Evolutionary conservation across 1,140 invertebrate genomes (phyloP), one percentile per base, ranked within the genome.

Genomic region (Notospermus geniculatus): DNA sequence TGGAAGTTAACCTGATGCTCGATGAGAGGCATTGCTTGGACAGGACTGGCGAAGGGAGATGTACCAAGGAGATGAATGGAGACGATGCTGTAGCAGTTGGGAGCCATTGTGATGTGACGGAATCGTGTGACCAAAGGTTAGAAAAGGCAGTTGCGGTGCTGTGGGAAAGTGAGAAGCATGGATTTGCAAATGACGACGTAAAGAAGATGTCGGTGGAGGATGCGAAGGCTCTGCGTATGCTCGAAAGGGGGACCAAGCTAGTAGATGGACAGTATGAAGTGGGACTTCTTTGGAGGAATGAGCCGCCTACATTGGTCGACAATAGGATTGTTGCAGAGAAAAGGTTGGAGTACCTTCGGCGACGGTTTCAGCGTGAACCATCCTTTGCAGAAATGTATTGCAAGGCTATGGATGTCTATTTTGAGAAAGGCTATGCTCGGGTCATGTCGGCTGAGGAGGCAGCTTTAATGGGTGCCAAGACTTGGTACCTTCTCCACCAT

Each of bases 401-500:
- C 25, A 1, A 56, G 15, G 25, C 30, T 30, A 56, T 56, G 54
- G 54, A 32, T 27, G 22, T 22, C 15, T 22, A 28, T 17, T 29
- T 56, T 22, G 25, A 29, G 15, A 56, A 56, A 22, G 54, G 54
- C 30, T 39, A 56, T 39, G 27, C 27, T 13, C 13, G 30, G 22
- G 30, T 11, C 15, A 30, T 56, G 19, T 17, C 15, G 17, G 25
- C 25, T 11, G 22, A 15, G 19, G 32, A 56, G 17, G 7, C 30
- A 43, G 13, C 23, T 19, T 17, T 0, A 46, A 27, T 15, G 1
- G 32, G 32, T 15, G 5, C 32, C 1, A 50, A 32, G 19, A 27
- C 54, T 4, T 64, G 62, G 64, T 69, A 71, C 46, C 50, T 71
- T 4, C 69, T 67, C 23, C 63, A 64, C 54, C 66, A 66, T 59